Evolutionary conservation across 2,113 vertebrate species (phyloP).

Genomic region (Piprites chloris): DNA sequence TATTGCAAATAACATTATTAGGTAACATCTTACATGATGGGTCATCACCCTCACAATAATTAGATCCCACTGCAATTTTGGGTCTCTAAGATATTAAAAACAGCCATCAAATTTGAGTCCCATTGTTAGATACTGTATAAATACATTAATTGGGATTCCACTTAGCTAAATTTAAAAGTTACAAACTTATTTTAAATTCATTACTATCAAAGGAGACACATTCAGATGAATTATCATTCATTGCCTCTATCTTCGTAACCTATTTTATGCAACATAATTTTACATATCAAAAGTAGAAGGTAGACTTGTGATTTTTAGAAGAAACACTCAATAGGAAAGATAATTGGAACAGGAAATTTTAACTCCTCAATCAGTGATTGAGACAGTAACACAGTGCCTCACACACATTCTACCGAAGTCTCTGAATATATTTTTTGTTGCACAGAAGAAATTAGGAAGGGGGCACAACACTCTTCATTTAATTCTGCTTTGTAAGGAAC

Average conservation of each 20-base stretch:
- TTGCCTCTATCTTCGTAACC: neutral
- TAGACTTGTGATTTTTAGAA: neutral
- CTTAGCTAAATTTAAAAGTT: conserved; percentile 14
- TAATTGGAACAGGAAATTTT: neutral
- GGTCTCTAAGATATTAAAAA: neutral
- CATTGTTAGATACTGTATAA: neutral
- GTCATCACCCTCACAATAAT: neutral
- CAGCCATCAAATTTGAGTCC: neutral
- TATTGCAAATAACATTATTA: neutral
- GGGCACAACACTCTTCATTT: neutral
- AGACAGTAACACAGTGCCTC: neutral
- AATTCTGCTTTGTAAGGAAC: neutral
- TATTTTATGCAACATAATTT: neutral
- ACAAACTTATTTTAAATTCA: conserved; percentile 5
- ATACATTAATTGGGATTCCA: neutral
- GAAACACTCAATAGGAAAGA: neutral
- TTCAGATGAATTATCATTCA: neutral
- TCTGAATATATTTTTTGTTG: neutral
- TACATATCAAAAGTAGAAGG: neutral
- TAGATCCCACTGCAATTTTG: neutral
- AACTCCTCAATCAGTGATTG: neutral
- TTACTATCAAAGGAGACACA: neutral
- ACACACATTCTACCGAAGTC: neutral
- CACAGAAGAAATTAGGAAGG: neutral
- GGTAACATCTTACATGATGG: neutral